Evolutionary conservation across 1,140 invertebrate genomes (phyloP).

Genomic region (Hyphantria cunea): DNA sequence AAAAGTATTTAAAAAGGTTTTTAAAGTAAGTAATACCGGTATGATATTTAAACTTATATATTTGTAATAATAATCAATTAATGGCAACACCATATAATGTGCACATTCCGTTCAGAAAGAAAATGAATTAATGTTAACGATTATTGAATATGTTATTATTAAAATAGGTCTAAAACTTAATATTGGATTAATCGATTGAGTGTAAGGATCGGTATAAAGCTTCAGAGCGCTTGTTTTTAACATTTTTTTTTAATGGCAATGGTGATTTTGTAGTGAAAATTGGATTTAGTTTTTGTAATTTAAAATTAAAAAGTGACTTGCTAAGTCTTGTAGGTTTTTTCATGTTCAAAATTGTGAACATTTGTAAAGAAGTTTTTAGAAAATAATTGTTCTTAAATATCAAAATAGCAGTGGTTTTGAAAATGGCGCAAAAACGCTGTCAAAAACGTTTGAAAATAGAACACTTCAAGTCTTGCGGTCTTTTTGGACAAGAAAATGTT

Average conservation of each 20-base stretch:
- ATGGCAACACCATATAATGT: conserved; percentile 61
- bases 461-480: no score
- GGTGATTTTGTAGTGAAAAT: background rate
- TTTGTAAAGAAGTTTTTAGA: no score
- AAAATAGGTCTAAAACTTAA: conserved; percentile 44
- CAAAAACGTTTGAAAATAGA: no score
- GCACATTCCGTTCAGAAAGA: conserved; percentile 73
- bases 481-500: no score
- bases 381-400: no score
- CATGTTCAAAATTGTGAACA: no score
- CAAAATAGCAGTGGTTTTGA: no score
- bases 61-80: conserved; percentile 44
- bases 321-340: background rate
- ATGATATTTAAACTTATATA: conserved; percentile 53
- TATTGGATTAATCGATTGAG: conserved; percentile 36
- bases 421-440: no score
- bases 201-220: conserved; percentile 41
- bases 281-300: background rate
- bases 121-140: conserved; percentile 48
- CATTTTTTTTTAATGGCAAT: conserved; percentile 3
- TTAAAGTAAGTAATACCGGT: conserved; percentile 57
- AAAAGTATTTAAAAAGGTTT: conserved; percentile 67
- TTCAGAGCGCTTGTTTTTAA: conserved; percentile 30
- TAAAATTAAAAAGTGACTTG: background rate
- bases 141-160: conserved; percentile 44